Evolutionary conservation across 2,797 vertebrate species (phyloP).

Genomic region (Tympanoctomys barrerae): DNA sequence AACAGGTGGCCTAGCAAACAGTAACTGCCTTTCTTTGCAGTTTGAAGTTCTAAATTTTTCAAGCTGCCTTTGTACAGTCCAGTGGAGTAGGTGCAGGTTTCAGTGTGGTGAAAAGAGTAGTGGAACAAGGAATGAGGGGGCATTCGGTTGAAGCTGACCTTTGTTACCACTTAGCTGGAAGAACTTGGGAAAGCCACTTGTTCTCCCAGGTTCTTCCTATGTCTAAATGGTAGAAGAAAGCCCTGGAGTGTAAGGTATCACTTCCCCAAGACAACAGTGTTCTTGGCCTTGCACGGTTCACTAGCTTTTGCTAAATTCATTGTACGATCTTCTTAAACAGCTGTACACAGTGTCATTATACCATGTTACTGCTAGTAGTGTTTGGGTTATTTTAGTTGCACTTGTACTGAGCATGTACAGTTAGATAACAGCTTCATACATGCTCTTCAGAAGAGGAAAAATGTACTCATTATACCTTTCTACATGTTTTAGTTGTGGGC

Average conservation of each 20-base stretch:
- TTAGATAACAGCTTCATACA: conserved; percentile 2
- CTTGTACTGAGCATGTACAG: background rate
- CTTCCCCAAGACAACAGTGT: background rate
- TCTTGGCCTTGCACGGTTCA: background rate
- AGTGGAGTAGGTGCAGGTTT: background rate
- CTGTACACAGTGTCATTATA: background rate
- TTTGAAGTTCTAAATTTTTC: background rate
- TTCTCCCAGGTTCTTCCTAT: background rate
- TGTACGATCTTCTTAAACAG: conserved; percentile 1
- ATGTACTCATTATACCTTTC: conserved; percentile 8
- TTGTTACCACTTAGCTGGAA: background rate
- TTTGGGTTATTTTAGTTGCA: conserved; percentile 32
- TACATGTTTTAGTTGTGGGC: background rate
- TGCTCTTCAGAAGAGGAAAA: background rate
- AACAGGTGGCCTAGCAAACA: background rate
- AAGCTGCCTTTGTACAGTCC: conserved; percentile 1
- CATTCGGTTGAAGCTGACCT: background rate
- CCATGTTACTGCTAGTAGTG: background rate
- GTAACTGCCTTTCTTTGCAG: background rate
- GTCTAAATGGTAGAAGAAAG: conserved; percentile 45
- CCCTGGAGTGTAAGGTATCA: background rate
- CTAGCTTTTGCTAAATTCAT: conserved; percentile 1
- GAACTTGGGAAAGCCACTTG: background rate
- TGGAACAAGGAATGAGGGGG: background rate
- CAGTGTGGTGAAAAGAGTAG: background rate